Evolutionary conservation across 2,797 vertebrate species (phyloP).

Genomic region (Chloroceryle inda): DNA sequence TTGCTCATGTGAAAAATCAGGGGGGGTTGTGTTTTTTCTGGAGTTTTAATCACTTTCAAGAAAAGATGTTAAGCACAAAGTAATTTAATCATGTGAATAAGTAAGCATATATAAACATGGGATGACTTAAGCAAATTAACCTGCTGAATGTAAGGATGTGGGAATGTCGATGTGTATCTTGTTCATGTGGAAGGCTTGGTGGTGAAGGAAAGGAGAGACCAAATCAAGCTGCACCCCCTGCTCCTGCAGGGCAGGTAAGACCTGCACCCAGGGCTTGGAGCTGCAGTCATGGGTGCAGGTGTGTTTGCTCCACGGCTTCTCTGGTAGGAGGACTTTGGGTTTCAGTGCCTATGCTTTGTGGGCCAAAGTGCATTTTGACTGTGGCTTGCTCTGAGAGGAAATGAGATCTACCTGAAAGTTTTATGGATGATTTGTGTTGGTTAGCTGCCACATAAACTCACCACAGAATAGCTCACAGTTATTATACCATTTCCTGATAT

Average conservation of each 20-base stretch:
- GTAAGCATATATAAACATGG: neutral
- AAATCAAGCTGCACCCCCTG: fast-evolving
- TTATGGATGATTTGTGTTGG: constrained; percentile 54
- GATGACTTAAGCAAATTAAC: neutral
- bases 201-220: neutral
- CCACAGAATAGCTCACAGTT: constrained; percentile 19
- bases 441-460: constrained; percentile 34
- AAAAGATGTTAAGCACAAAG: neutral
- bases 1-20: neutral
- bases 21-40: neutral
- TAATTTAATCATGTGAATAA: neutral
- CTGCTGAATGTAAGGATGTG: neutral
- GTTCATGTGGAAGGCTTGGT: neutral
- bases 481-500: neutral
- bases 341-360: constrained; percentile 26
- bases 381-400: constrained; percentile 59
- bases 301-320: constrained; percentile 23
- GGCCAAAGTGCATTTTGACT: constrained; percentile 38
- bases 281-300: constrained; percentile 4
- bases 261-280: neutral
- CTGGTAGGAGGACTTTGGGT: neutral
- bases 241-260: neutral
- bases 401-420: constrained; percentile 51
- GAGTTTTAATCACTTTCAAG: neutral
- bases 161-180: neutral